phyloP scores from a whole-genome alignment of 2,113 vertebrate genomes.

The Dermatemys mawii region DNA sequence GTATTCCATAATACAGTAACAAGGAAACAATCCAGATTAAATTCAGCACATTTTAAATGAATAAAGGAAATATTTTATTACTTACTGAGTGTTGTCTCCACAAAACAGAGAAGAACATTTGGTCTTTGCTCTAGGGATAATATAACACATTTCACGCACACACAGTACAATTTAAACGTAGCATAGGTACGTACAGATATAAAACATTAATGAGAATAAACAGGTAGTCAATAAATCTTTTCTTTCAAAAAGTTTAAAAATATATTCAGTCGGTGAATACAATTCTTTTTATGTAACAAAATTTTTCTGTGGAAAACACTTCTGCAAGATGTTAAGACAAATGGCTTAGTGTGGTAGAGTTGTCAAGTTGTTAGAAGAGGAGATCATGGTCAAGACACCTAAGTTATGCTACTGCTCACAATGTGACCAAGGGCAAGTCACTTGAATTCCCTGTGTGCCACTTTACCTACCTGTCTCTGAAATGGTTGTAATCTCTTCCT shows the following conservation, averaged over 20 bases:
- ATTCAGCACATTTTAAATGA: neutral
- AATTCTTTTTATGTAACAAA: neutral
- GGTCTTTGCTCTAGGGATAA: accelerated
- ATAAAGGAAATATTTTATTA: neutral
- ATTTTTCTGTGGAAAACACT: neutral
- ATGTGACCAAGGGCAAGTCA: neutral
- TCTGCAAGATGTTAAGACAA: neutral
- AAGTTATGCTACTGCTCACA: neutral
- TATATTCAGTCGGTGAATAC: neutral
- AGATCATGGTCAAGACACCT: neutral
- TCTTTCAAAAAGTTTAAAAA: neutral
- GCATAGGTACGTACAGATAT: too few species aligned
- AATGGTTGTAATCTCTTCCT: neutral
- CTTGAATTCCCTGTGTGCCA: neutral
- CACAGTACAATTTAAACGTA: neutral
- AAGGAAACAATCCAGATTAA: neutral
- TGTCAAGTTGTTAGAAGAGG: neutral
- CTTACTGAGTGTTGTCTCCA: neutral
- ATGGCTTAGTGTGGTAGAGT: neutral
- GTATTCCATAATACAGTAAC: accelerated
- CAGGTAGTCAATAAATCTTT: neutral
- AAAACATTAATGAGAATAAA: too few species aligned
- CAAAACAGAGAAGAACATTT: neutral
- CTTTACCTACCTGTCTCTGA: neutral
- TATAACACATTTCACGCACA: neutral